Conservation (phyloP, 2,797 vertebrate species). For the Chrysocyon brachyurus region DNA sequence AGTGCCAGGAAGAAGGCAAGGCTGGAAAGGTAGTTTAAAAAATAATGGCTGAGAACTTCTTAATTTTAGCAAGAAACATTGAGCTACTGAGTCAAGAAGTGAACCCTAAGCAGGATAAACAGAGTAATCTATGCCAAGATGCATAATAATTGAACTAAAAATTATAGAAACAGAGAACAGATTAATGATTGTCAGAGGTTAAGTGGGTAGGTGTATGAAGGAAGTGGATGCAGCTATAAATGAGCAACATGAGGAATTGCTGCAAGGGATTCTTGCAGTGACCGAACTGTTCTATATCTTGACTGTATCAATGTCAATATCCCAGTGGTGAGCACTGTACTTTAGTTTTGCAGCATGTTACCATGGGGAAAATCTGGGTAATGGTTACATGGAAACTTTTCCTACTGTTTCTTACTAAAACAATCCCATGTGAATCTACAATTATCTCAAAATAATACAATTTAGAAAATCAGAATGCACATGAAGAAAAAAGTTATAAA, state of each 20-base stretch:
- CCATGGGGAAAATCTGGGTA: neutral
- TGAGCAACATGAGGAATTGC: neutral
- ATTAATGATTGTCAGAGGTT: conserved; percentile 18
- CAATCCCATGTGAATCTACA: neutral
- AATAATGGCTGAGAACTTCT: neutral
- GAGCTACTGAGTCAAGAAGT: neutral
- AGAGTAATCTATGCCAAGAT: neutral
- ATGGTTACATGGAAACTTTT: neutral
- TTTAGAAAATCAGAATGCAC: conserved; percentile 29
- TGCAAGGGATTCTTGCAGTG: neutral
- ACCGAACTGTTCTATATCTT: neutral
- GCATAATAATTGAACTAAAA: conserved; percentile 5
- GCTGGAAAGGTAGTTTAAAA: neutral
- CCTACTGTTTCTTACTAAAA: neutral
- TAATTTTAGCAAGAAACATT: neutral
- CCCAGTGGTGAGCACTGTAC: neutral
- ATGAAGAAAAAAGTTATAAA: neutral
- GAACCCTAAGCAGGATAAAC: neutral
- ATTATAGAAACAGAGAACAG: neutral
- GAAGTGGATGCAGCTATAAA: conserved; percentile 4
- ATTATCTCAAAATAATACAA: conserved; percentile 15
- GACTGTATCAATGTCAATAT: neutral
- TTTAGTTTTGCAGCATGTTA: neutral
- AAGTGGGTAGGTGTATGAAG: neutral
- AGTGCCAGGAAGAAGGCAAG: neutral